Conservation (phyloP, 2,888 invertebrate genomes). For the Amaurobius ferox region DNA sequence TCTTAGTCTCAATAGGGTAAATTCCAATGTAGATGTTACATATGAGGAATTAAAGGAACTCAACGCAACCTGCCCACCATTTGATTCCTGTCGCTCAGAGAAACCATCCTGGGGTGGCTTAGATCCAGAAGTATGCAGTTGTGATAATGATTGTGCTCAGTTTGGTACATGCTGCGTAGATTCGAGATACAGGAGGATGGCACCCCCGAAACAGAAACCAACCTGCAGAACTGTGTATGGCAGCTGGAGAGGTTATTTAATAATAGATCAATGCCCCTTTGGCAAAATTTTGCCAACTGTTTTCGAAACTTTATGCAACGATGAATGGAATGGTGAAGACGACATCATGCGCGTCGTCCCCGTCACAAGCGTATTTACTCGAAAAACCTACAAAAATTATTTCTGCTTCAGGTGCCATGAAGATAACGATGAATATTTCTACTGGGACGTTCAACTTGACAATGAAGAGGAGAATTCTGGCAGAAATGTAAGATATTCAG, state of each 20-base stretch:
- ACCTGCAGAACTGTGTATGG: neutral
- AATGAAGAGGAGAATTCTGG: too few relatives aligned
- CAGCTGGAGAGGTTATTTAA: neutral
- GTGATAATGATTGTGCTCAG: neutral
- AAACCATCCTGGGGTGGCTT: too few relatives aligned
- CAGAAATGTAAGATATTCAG: too few relatives aligned
- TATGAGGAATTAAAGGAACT: too few relatives aligned
- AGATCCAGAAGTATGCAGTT: too few relatives aligned
- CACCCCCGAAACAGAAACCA: neutral
- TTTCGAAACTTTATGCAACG: neutral
- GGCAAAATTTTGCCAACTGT: neutral
- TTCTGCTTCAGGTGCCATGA: neutral
- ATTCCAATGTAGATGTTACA: too few relatives aligned
- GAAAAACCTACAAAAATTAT: neutral
- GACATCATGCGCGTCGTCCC: neutral
- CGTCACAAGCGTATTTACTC: neutral
- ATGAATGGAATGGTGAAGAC: neutral
- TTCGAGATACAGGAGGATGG: neutral
- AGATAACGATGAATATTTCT: neutral
- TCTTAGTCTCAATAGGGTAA: too few relatives aligned
- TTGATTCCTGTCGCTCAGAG: too few relatives aligned
- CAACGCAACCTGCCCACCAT: too few relatives aligned
- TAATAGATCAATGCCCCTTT: neutral
- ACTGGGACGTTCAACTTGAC: constrained; percentile 2
- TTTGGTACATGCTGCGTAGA: neutral